Percentiles rank a stretch among this genome's conserved stretches.
phyloP scores from a whole-genome alignment of 2,113 vertebrate genomes.

The Centropristis striata region DNA sequence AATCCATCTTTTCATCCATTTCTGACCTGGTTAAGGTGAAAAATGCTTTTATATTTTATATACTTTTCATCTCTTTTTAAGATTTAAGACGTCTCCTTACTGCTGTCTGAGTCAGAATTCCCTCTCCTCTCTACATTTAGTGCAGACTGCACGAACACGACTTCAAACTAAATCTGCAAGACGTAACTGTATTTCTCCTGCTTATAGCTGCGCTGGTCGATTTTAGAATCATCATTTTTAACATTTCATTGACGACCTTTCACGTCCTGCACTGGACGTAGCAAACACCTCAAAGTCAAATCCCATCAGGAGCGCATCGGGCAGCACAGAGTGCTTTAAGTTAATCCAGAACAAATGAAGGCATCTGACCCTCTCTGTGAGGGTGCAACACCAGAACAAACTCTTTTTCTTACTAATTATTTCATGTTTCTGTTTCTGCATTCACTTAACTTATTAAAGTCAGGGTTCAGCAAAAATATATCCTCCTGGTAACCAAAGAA shows the following conservation, averaged over 20 bases:
- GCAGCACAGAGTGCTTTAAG: slow-evolving; percentile 13
- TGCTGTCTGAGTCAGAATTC: not conserved
- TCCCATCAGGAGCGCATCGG: not conserved
- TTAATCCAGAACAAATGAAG: slow-evolving; percentile 19
- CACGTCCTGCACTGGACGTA: not conserved
- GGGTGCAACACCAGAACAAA: no score
- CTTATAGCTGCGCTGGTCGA: not conserved
- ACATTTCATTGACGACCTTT: slow-evolving; percentile 36
- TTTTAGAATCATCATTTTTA: not conserved
- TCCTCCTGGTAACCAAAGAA: no score
- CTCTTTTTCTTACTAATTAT: no score
- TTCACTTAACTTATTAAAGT: no score
- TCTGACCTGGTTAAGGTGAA: not conserved
- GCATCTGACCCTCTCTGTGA: slow-evolving; percentile 1
- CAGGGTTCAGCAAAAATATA: no score
- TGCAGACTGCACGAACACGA: not conserved
- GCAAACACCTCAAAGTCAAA: slow-evolving; percentile 11
- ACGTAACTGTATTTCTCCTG: not conserved
- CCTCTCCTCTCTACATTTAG: not conserved
- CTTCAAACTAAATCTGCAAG: not conserved
- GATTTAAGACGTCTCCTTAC: not conserved
- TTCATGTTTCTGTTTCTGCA: no score
- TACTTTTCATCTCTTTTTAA: not conserved
- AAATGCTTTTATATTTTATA: not conserved
- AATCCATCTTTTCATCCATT: not conserved